Evolutionary conservation across 2,113 vertebrate genomes (phyloP), one percentile per base, ranked within the genome.

Genomic region (Arizona elegans): DNA sequence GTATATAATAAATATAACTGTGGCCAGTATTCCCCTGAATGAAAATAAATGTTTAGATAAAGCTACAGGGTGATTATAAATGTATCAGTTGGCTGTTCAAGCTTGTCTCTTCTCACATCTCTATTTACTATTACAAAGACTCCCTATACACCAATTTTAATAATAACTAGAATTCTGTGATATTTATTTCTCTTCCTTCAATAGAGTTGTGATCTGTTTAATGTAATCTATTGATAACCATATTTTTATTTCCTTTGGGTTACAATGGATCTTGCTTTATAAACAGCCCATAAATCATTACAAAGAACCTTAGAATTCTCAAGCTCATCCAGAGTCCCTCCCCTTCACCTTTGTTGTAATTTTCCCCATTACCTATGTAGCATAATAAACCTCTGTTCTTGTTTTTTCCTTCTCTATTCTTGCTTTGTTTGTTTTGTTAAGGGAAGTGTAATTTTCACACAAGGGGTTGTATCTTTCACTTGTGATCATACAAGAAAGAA

Each of bases 391-490:
- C 92, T 56, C n/a, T 94, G 54, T 85, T 96, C 93, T 96, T 89
- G 86, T 53, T 47, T 81, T 0, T 43, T 8, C 6, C 81, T 96
- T 92, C 94, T 19, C 92, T 54, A 3, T 90, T 70, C 90, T 1
- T 0, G 2, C 38, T 91, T 95, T 93, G 7, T 92, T 93, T 47
- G 23, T 55, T 96, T 93, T 93, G 43, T 95, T 95, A 75, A 88
- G 92, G 70, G 26, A 93, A 19, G 92, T 94, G 38, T 86, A 93
- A 96, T 95, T 95, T 95, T 33, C 90, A 94, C 91, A 94, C 81
- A 94, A 96, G 93, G 59, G 92, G 87, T 15, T 43, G 62, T 92
- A 91, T 56, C 59, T 93, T 93, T 92, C 70, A 92, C 86, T 95
- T 62, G 23, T 86, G 62, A 95, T n/a, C 58, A 95, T 90, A 88